A percentile compares a stretch with the other conserved stretches of the same genome.
Conservation (phyloP, 2,888 invertebrate genomes). For the Synanthedon vespiformis region DNA sequence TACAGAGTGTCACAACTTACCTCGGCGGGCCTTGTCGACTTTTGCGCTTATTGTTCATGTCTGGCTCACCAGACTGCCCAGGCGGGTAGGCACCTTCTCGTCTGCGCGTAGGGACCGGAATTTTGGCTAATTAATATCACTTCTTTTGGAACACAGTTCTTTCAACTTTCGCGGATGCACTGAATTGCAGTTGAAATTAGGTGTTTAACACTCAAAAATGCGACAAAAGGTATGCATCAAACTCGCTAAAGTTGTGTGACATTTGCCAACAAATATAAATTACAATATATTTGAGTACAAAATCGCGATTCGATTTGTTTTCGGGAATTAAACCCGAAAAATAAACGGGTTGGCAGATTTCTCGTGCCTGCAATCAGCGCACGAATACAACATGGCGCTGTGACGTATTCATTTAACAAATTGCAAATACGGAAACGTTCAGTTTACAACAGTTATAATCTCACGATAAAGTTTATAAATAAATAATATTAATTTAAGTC, state of each 20-base stretch:
- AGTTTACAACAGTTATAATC: constrained; percentile 19
- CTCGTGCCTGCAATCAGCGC: constrained; percentile 72
- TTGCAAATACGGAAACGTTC: constrained; percentile 52
- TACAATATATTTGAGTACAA: constrained; percentile 68
- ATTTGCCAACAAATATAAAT: constrained; percentile 68
- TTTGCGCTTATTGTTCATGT: constrained; percentile 87
- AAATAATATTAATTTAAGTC: constrained; percentile 34
- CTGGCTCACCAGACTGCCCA: constrained; percentile 73
- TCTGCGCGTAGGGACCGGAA: constrained; percentile 88
- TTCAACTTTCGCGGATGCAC: constrained; percentile 72
- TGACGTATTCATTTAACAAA: constrained; percentile 64
- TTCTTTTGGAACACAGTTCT: constrained; percentile 71
- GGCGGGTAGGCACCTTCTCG: constrained; percentile 82
- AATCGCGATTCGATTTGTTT: constrained; percentile 65
- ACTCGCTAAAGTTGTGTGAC: constrained; percentile 59
- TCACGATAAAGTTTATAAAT: constrained; percentile 35
- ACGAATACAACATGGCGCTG: constrained; percentile 72
- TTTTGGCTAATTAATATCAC: constrained; percentile 76
- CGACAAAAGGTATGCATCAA: constrained; percentile 64
- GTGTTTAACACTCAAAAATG: constrained; percentile 62
- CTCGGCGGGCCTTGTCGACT: constrained; percentile 83
- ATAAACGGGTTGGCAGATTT: constrained; percentile 70
- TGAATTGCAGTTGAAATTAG: constrained; percentile 67
- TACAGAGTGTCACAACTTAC: constrained; percentile 53
- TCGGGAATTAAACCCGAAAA: constrained; percentile 67